Conservation (phyloP, 2,888 invertebrate species). For the Phortica okadai region DNA sequence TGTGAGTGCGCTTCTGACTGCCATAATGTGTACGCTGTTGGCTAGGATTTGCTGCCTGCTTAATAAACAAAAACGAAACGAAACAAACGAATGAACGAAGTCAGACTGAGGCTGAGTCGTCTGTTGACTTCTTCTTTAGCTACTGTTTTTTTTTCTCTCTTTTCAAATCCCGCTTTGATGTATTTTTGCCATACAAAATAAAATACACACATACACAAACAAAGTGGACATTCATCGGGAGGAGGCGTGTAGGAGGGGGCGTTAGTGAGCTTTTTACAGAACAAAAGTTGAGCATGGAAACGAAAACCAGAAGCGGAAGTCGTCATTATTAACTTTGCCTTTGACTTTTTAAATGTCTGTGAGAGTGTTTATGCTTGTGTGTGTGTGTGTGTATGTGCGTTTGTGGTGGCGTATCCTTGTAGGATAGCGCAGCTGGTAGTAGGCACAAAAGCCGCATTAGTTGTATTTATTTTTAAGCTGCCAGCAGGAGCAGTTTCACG, state of each 20-base stretch:
- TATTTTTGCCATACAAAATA: constrained; percentile 41
- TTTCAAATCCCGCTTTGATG: constrained; percentile 59
- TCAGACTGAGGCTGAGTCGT: not conserved
- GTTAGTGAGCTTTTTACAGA: constrained; percentile 30
- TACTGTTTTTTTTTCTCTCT: not conserved
- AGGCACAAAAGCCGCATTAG: constrained; percentile 70
- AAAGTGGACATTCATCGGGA: not conserved
- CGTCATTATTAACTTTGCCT: constrained; percentile 68
- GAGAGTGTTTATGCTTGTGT: not conserved
- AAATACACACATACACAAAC: not conserved
- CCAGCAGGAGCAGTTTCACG: constrained; percentile 58
- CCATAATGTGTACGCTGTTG: constrained; percentile 6
- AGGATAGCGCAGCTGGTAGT: constrained; percentile 62
- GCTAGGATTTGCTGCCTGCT: constrained; percentile 20
- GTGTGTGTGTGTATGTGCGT: constrained; percentile 6
- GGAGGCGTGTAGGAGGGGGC: not conserved
- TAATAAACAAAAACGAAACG: not conserved
- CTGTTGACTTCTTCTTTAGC: not conserved
- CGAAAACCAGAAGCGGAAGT: constrained; percentile 61
- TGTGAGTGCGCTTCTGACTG: not conserved
- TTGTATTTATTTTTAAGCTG: constrained; percentile 69
- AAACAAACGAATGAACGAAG: not conserved
- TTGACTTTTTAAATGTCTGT: constrained; percentile 45
- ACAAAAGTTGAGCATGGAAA: constrained; percentile 61
- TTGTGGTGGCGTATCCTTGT: constrained; percentile 32